Evolutionary conservation across 37 sponge, comb jelly and placozoan species (phyloP), one percentile per base, ranked within the genome.

Genomic region (Chondrosia reniformis): DNA sequence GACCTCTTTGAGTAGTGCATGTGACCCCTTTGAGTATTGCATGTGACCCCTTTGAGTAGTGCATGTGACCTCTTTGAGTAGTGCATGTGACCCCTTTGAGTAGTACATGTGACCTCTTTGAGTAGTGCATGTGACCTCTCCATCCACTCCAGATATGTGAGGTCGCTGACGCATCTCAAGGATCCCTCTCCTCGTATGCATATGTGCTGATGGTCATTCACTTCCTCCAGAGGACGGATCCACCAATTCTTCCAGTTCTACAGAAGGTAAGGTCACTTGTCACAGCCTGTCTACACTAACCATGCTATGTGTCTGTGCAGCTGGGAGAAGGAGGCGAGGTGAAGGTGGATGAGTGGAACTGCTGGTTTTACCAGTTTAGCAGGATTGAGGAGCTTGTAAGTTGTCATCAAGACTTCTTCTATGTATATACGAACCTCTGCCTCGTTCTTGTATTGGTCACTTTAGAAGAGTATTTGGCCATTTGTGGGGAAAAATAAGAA

Each of bases 141-240:
- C 7, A 13, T 13, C 30, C 17, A 5, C 40, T 76, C 0, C 78
- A 96, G 96, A 63, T 52, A 32, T 89, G 88, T 80, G 89, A 83
- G 33, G 84, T 94, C 57, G 83, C 85, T 40, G 97, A 97, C 83
- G 97, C 97, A 30, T 67, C 87, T 13, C 36, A 77, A 31, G 94
- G 94, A n/a, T 85, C 92, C 56, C 84, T 97, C 33, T 94, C 94
- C 38, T 97, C 97, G 9, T 97, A 97, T 74, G 94, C 97, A 32
- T 93, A 94, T 78, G 88, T 92, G 52, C 69, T 97, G 49, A 83
- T 97, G 89, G 13, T 93, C 52, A 79, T 97, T 33, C 90, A 94
- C 72, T 97, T 81, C 73, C 94, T 97, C 0, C 97, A 97, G 80
- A 84, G 79, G 30, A 77, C 78, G 3, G 22, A 32, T 13, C 91